Evolutionary conservation across 1,140 invertebrate species (phyloP), one percentile per base, ranked within the genome.

Genomic region (Cydia splendana): DNA sequence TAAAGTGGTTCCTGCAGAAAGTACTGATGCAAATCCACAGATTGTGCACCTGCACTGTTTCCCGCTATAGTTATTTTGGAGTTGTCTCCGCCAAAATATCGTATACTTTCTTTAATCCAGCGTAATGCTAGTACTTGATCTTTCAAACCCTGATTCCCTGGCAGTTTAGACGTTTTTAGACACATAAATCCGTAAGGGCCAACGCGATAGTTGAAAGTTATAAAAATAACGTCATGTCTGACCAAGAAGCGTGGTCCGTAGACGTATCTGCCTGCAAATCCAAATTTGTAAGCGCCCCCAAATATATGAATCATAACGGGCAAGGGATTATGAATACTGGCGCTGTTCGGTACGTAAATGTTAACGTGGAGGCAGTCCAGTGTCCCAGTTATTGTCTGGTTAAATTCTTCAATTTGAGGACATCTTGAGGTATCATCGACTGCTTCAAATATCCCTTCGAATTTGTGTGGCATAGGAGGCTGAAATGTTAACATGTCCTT

Each of bases 241-340:
- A 94, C 81, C 4, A 95, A 91, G 78, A 94, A 92, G 75, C 94
- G 91, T 7, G 93, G 91, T 10, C 91, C 88, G 79, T 94, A 93
- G 3, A 91, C 65, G n/a, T 88, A 65, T 65, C 73, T 79, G n/a
- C 76, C 78, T 62, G 83, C 83, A 2, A 95, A 95, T 2, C 95
- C 95, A 10, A 84, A 76, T 5, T 88, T 82, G 80, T 96, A 96
- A 45, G 87, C 94, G 20, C 96, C 96, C 4, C 96, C 96, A 84
- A 96, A 95, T 34, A 97, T 94, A 87, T 93, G 96, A 2, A 96
- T 93, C 90, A 97, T 94, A 0, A 97, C 96, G 0, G 96, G 94
- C 7, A 82, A 78, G 34, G 74, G 76, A 34, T 78, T 75, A 13
- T 67, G n/a, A 6, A 65, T 24, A 10, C 51, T 75, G 38, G 79